These are phyloP conservation scores for Altica lythri DNA, from an alignment of 2,888 invertebrate species.

Conservation along the genomic window DNA sequence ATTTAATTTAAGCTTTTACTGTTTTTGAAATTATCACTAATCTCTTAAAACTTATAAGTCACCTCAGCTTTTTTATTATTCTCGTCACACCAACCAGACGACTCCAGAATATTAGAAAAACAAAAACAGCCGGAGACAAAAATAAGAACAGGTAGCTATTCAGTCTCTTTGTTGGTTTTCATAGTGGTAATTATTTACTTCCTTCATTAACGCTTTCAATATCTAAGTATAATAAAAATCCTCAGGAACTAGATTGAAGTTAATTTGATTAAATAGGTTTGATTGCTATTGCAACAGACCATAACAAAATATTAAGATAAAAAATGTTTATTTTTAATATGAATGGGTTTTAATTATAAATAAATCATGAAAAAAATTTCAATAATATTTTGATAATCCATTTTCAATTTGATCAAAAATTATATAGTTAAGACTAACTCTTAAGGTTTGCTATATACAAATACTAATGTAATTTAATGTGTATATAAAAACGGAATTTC, in stretches of 20 bases:
- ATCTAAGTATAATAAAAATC: slow-evolving; percentile 1
- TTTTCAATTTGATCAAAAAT: too few species aligned
- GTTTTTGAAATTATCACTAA: background rate
- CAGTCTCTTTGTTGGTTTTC: background rate
- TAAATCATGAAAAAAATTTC: too few species aligned
- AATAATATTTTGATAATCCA: too few species aligned
- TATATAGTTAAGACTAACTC: too few species aligned
- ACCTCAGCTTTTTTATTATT: background rate
- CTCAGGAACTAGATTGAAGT: background rate
- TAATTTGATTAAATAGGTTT: background rate
- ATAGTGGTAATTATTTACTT: background rate
- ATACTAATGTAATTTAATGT: too few species aligned
- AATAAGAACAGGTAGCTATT: background rate
- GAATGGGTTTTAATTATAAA: too few species aligned
- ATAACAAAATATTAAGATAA: too few species aligned
- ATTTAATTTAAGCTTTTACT: too few species aligned
- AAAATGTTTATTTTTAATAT: too few species aligned
- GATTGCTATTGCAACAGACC: too few species aligned
- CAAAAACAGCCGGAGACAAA: background rate
- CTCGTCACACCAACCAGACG: background rate
- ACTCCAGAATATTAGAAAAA: slow-evolving; percentile 1
- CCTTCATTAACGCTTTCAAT: background rate
- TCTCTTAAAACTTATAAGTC: background rate
- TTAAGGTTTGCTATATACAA: too few species aligned
- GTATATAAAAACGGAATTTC: too few species aligned